Percentiles rank a stretch among this genome's conserved stretches.
Evolutionary conservation across 2,797 vertebrate genomes (phyloP).

Genomic region (Etheostoma perlongum): DNA sequence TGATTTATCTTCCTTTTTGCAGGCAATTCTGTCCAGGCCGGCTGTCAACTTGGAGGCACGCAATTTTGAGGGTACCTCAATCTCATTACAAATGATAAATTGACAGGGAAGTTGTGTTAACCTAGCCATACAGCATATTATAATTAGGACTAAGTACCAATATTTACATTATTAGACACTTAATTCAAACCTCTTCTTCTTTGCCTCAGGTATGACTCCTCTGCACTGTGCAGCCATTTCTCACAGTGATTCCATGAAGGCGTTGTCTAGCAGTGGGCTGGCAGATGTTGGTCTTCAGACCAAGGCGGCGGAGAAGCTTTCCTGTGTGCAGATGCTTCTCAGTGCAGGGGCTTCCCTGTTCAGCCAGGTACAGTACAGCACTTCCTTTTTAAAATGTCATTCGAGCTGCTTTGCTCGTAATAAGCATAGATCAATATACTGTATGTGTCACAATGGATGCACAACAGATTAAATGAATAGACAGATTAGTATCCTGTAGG

Average conservation of each 20-base stretch:
- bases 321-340: constrained; percentile 87
- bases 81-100: background rate
- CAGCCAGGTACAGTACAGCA: constrained; percentile 86
- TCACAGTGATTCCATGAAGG: constrained; percentile 84
- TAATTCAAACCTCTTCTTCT: background rate
- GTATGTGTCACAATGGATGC: background rate
- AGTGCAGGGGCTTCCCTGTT: constrained; percentile 84
- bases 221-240: constrained; percentile 92
- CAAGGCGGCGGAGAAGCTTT: constrained; percentile 81
- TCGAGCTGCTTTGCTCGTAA: background rate
- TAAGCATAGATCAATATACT: background rate
- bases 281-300: constrained; percentile 67
- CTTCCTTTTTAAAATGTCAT: constrained; percentile 1
- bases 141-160: background rate
- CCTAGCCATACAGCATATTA: background rate
- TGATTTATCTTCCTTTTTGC: constrained; percentile 15
- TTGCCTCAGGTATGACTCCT: constrained; percentile 88
- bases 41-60: constrained; percentile 87
- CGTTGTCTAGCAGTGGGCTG: constrained; percentile 57
- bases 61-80: constrained; percentile 90
- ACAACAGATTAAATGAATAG: background rate
- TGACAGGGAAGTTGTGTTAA: background rate
- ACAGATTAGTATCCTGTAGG: background rate
- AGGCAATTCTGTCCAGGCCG: constrained; percentile 80
- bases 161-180: background rate